Base-by-base conservation (phyloP, 2,797 vertebrate genomes). In the Trichosurus vulpecula region DNA sequence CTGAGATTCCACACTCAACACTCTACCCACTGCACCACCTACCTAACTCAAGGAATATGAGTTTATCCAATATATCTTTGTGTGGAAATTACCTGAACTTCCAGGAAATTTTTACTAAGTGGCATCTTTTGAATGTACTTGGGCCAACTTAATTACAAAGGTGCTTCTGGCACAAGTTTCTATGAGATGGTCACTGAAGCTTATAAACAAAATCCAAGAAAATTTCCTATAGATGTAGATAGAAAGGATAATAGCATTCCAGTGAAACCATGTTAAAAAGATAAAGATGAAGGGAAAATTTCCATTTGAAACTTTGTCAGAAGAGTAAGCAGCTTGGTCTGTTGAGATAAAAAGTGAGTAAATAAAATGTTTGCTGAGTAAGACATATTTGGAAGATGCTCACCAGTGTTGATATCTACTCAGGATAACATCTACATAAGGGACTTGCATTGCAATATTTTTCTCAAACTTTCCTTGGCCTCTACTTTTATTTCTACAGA, bases 401-500 rank as follows among this genome's bases (percentile, higher is more conserved):
- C 95, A 96, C 52, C 52, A 93, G 93, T 97, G 95, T 41, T 95
- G 87, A 95, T 87, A 74, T 94, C 96, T 97, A 95, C 93, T 93
- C 90, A 96, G 94, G 96, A 96, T 96, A 81, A 74, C 47, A 55
- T 96, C 66, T 97, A 94, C 95, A 97, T 94, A 96, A 96, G 93
- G 57, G 94, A 57, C 95, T 96, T 93, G 53, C 95, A 94, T 90
- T 96, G 94, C 91, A 96, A 93, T 89, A 10, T 94, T 97, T 96
- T 81, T 90, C 92, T 96, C 95, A 97, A 97, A 96, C 94, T 90
- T 94, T 94, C 95, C 96, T 91, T 93, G 91, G 95, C 89, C n/a
- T 96, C 96, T 95, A 95, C 87, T 95, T 97, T 97, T 90, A 87
- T 81, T 96, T 97, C 94, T 96, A 94, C 92, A 96, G 90, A 96